Conservation (phyloP, 2,888 invertebrate species). For the Bugulina stolonifera region DNA sequence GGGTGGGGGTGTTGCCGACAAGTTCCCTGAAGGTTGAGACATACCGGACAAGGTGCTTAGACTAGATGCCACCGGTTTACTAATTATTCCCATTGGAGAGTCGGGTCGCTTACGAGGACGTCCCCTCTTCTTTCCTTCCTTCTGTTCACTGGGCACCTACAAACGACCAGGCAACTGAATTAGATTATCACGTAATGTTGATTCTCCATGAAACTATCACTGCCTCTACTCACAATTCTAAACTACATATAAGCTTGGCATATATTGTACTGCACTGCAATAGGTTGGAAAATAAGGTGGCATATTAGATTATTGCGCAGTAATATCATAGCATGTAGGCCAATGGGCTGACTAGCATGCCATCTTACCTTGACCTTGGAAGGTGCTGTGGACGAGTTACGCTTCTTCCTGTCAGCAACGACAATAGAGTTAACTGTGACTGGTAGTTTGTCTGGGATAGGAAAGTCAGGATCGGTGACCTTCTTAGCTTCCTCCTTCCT, state of each 20-base stretch:
- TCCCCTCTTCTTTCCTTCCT: not conserved
- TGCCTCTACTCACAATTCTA: too few relatives aligned
- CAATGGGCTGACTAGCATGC: too few relatives aligned
- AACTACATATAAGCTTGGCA: too few relatives aligned
- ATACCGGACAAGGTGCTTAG: too few relatives aligned
- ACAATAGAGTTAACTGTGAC: not conserved
- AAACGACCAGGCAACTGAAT: too few relatives aligned
- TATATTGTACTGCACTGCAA: too few relatives aligned
- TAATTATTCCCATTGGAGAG: not conserved
- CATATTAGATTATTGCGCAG: too few relatives aligned
- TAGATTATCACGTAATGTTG: too few relatives aligned
- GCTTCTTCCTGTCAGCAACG: not conserved
- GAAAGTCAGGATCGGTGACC: not conserved
- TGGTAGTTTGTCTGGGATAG: not conserved
- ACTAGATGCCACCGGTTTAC: not conserved
- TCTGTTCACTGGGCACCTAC: not conserved
- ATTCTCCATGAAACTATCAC: too few relatives aligned
- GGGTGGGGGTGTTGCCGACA: not conserved
- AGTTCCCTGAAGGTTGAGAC: not conserved
- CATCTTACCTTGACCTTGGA: slow-evolving; percentile 17
- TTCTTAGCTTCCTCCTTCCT: slow-evolving; percentile 2
- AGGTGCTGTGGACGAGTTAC: not conserved
- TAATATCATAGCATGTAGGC: too few relatives aligned
- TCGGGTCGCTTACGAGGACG: slow-evolving; percentile 11
- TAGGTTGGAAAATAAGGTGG: too few relatives aligned